Conservation (phyloP, 1,140 invertebrate genomes). For the Bombus impatiens region DNA sequence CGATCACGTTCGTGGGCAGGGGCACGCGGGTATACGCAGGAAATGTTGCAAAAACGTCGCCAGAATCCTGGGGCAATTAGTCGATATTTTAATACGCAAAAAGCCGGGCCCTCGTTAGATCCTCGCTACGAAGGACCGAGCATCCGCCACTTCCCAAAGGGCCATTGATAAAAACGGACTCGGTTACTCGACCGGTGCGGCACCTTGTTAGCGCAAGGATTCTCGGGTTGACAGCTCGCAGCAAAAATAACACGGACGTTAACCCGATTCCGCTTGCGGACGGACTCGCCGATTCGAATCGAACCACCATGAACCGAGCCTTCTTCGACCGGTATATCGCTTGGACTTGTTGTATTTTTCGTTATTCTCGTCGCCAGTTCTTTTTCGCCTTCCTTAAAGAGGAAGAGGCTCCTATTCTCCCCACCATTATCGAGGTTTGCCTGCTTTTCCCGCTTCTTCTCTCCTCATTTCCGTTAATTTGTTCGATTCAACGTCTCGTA, state of each 20-base stretch:
- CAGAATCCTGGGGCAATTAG: slow-evolving; percentile 82
- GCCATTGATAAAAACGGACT: slow-evolving; percentile 77
- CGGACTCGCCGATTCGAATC: not conserved
- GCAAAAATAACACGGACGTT: slow-evolving; percentile 81
- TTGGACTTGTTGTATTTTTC: not conserved
- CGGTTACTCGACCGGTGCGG: slow-evolving; percentile 73
- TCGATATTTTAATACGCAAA: slow-evolving; percentile 83
- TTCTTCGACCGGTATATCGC: not conserved
- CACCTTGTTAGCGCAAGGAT: slow-evolving; percentile 82
- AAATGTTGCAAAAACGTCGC: slow-evolving; percentile 59
- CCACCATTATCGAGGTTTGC: not conserved
- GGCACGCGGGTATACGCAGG: too few relatives aligned
- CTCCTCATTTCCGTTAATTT: slow-evolving; percentile 35
- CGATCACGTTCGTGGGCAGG: slow-evolving; percentile 71
- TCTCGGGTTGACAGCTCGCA: slow-evolving; percentile 75
- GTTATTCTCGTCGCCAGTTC: too few relatives aligned
- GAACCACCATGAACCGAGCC: not conserved
- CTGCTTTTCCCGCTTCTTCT: not conserved
- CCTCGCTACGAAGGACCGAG: slow-evolving; percentile 65
- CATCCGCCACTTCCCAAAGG: slow-evolving; percentile 74
- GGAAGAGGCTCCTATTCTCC: too few relatives aligned
- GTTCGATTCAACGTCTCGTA: slow-evolving; percentile 37
- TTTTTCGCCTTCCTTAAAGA: too few relatives aligned
- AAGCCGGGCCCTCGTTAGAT: slow-evolving; percentile 80
- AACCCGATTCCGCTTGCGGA: slow-evolving; percentile 71